Base-by-base conservation (phyloP, 2,113 vertebrate genomes). In the Lipotes vexillifer region DNA sequence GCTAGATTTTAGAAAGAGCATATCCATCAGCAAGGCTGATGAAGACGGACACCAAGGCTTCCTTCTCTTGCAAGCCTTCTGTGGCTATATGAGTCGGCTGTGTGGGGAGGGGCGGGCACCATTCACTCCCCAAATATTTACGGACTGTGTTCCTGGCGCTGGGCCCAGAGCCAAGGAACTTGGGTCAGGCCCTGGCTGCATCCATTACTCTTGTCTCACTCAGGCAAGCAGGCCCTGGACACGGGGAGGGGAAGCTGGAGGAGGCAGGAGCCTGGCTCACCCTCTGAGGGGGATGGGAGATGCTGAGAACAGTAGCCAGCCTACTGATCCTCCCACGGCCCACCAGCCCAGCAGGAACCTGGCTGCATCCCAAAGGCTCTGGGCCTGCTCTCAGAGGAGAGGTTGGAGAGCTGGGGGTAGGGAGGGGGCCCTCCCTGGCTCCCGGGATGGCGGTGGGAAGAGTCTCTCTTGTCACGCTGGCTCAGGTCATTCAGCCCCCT, bases 121-220 rank as follows among this genome's bases (percentile, higher is more conserved):
- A 89, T 90, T 97, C 95, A 96, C 92, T 96, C 97, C 97, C 97
- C 96, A 98, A 97, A 98, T 98, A 97, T 98, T 98, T 98, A 98
- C 20, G 36, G 91, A 95, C 93, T 36, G 75, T 65, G 94, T 96
- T 98, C 69, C 84, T 74, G 80, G 95, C 1, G 0, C 95, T 88
- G 95, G 97, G 97, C 96, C 80, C 10, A 3, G 74, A 87, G 97
- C 97, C 97, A 96, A 86, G 68, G 90, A 88, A 86, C 92, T 57
- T 2, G 75, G 97, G 97, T 96, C 97, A 96, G 94, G 90, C 74
- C 78, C 91, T 88, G 92, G 2, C 89, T 57, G 49, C 20, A 33
- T 92, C 88, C 94, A 96, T 96, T 93, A 90, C 90, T 96, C 97
- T 96, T 87, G 92, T 96, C 86, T 96, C 91, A 38, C 81, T 72